Conservation (phyloP, 2,113 vertebrate genomes). For the Stegastes partitus region DNA sequence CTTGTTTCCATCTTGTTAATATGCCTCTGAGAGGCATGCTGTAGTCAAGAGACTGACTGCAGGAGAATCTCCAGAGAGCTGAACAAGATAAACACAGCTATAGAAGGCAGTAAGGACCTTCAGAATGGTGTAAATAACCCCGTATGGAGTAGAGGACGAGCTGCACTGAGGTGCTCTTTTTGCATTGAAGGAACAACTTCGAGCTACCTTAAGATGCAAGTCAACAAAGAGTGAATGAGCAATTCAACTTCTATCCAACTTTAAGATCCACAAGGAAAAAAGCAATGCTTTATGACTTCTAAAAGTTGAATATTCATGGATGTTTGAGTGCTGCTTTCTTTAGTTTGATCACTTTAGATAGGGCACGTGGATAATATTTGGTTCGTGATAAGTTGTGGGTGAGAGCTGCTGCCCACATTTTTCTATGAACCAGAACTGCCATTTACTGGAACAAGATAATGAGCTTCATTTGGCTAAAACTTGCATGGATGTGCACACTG, state of each 20-base stretch:
- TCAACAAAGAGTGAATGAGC: constrained; percentile 9
- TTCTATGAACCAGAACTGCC: background rate
- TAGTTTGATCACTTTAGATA: too few relatives aligned
- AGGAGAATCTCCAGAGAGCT: constrained; percentile 59
- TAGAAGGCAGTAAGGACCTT: constrained; percentile 60
- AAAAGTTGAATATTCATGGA: background rate
- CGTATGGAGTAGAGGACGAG: constrained; percentile 32
- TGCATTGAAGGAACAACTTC: constrained; percentile 3
- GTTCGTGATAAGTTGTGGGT: background rate
- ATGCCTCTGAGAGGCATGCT: constrained; percentile 56
- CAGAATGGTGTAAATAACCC: constrained; percentile 60
- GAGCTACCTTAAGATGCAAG: background rate
- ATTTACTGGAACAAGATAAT: constrained; percentile 1
- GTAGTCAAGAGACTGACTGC: constrained; percentile 55
- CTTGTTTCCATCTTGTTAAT: constrained; percentile 78
- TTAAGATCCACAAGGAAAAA: background rate
- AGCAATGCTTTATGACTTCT: background rate
- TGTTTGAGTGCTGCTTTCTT: too few relatives aligned
- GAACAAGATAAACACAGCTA: constrained; percentile 68
- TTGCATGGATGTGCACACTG: background rate
- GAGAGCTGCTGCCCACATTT: background rate
- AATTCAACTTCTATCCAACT: background rate
- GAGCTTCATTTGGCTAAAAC: background rate
- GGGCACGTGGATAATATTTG: background rate
- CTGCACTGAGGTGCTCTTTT: constrained; percentile 26